These are phyloP conservation scores for Pseudococcus longispinus DNA, from an alignment of 2,888 invertebrate species.

Conservation along the genomic window DNA sequence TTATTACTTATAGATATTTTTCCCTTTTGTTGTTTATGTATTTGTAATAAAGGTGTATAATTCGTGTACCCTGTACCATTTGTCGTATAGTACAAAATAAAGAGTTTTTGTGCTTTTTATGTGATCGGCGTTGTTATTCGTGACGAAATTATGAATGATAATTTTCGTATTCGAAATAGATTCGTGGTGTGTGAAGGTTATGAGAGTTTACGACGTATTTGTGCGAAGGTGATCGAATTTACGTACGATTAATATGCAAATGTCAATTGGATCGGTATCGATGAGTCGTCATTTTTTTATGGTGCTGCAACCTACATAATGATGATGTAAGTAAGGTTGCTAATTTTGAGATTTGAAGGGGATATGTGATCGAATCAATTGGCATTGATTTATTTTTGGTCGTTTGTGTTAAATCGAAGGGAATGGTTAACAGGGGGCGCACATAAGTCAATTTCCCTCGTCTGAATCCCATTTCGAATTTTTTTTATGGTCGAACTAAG, in stretches of 20 bases:
- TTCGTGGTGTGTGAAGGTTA: neutral
- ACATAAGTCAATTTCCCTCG: no score
- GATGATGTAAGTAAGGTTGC: no score
- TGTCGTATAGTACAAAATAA: constrained; percentile 31
- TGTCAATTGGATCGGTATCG: neutral
- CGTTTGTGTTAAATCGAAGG: no score
- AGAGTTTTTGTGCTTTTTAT: constrained; percentile 37
- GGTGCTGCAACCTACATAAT: neutral
- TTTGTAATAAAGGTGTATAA: constrained; percentile 9
- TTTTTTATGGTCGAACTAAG: no score
- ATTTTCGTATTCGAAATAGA: neutral
- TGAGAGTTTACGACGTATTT: neutral
- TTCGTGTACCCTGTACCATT: neutral
- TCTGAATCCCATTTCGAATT: no score
- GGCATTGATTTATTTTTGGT: no score
- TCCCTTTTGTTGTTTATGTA: neutral
- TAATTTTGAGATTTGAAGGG: no score
- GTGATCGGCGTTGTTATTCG: neutral
- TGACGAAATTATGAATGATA: neutral
- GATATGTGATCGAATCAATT: no score
- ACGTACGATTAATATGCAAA: neutral
- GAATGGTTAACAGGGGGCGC: no score
- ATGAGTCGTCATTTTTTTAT: neutral
- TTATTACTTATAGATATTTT: neutral
- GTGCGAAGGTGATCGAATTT: neutral